Percentiles rank a stretch among this genome's conserved stretches.
Conservation (phyloP, 1,140 invertebrate species). For the Metopolophium dirhodum region DNA sequence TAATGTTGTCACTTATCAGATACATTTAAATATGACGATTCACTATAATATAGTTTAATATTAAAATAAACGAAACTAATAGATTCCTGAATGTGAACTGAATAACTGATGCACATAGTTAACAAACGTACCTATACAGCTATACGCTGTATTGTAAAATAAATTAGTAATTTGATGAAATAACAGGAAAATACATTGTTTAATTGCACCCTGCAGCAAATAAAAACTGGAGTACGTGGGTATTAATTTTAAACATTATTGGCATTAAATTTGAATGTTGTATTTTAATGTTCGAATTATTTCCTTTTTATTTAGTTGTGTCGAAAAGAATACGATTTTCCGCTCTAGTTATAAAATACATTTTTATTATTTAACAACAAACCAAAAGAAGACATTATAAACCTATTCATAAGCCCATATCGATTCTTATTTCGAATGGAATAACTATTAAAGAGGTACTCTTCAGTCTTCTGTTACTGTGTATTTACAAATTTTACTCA, state of each 20-base stretch:
- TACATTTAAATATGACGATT: too few relatives aligned
- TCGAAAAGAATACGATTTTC: conserved; percentile 13
- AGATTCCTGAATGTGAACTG: not conserved
- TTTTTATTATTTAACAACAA: conserved; percentile 1
- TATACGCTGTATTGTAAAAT: not conserved
- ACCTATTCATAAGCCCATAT: not conserved
- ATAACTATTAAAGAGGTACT: not conserved
- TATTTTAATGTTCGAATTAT: not conserved
- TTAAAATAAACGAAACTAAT: not conserved
- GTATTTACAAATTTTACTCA: not conserved
- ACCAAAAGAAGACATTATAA: not conserved
- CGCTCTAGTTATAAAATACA: not conserved
- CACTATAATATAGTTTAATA: too few relatives aligned
- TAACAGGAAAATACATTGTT: not conserved
- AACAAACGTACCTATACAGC: too few relatives aligned
- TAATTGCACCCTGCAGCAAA: not conserved
- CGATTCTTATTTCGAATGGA: conserved; percentile 12
- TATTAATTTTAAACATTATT: not conserved
- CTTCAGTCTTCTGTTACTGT: not conserved
- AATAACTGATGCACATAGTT: too few relatives aligned
- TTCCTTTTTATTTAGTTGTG: not conserved
- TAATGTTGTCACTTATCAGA: too few relatives aligned
- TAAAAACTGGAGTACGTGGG: not conserved
- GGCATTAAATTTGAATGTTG: not conserved
- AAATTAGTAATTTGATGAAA: not conserved